phyloP scores from a whole-genome alignment of 2,797 vertebrate genomes.

The Salmo trutta region DNA sequence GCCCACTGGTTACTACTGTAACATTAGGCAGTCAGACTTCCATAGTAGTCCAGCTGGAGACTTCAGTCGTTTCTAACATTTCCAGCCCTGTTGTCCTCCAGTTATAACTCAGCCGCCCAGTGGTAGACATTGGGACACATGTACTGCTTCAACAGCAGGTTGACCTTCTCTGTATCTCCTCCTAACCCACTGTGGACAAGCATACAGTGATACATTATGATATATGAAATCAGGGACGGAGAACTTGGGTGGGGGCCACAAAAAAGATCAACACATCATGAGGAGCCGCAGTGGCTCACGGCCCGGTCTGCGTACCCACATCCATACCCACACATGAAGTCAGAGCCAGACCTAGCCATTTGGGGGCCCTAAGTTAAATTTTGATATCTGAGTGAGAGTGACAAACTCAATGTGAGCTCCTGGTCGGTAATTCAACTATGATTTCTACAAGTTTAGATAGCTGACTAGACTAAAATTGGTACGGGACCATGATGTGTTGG shows the following conservation, averaged over 20 bases:
- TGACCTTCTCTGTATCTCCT: constrained; percentile 63
- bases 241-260: too few relatives aligned
- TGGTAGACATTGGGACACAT: constrained; percentile 70
- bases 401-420: too few relatives aligned
- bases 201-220: not conserved
- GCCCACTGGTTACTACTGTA: not conserved
- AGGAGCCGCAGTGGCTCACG: too few relatives aligned
- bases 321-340: too few relatives aligned
- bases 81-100: constrained; percentile 1
- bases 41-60: not conserved
- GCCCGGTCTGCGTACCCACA: too few relatives aligned
- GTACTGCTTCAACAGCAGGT: constrained; percentile 73
- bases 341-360: constrained; percentile 19
- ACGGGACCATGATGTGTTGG: not conserved
- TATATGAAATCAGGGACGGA: too few relatives aligned
- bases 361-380: too few relatives aligned
- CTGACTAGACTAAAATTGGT: too few relatives aligned
- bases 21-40: not conserved
- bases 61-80: not conserved
- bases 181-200: constrained; percentile 54
- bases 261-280: too few relatives aligned
- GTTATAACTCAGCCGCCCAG: constrained; percentile 45
- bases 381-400: too few relatives aligned
- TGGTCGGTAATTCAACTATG: too few relatives aligned
- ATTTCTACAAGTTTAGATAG: too few relatives aligned